Evolutionary conservation across 2,113 vertebrate species (phyloP), one percentile per base, ranked within the genome.

Genomic region (Eudorcas thomsonii): DNA sequence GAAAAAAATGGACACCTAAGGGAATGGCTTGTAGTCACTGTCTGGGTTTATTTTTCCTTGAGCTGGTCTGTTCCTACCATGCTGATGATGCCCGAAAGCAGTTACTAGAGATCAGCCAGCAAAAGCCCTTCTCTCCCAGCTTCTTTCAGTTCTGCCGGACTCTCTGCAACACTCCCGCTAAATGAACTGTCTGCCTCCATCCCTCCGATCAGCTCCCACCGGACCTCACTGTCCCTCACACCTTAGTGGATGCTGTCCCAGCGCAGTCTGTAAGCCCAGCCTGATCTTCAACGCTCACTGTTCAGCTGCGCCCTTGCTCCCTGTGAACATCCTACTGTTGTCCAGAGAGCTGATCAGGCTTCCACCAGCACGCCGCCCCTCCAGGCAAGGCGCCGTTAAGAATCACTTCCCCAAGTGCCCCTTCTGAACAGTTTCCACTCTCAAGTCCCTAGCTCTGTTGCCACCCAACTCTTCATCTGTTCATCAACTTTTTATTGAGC

Each of bases 341-440:
- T 71, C 45, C 15, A 1, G 13, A 15, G 5, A 50, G 30, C 90
- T 19, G 15, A 43, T 14, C 2, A 0, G 3, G 5, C 33, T 82
- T 77, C 33, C 25, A 4, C 62, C 28, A 33, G 57, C 19, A 28
- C 6, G 3, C 71, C 43, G 4, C 55, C 8, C 71, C n/a, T 91
- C 43, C 25, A 17, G 74, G 33, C 10, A 15, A 26, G 3, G 17
- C 2, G 1, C 16, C 11, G 12, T 30, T 39, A 28, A 5, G 43
- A 55, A 2, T 54, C 28, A 9, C 74, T 55, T n/a, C 25, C 45
- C 59, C 2, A 59, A 36, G 26, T 8, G 16, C 55, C 71, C 74
- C 55, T 96, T 71, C 19, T 15, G 21, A 25, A 28, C 36, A 7
- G 23, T 16, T 50, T 92, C 67, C 28, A 7, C 50, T 59, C 48